Evolutionary conservation across 2,113 vertebrate genomes (phyloP).

Genomic region (Labrus mixtus): DNA sequence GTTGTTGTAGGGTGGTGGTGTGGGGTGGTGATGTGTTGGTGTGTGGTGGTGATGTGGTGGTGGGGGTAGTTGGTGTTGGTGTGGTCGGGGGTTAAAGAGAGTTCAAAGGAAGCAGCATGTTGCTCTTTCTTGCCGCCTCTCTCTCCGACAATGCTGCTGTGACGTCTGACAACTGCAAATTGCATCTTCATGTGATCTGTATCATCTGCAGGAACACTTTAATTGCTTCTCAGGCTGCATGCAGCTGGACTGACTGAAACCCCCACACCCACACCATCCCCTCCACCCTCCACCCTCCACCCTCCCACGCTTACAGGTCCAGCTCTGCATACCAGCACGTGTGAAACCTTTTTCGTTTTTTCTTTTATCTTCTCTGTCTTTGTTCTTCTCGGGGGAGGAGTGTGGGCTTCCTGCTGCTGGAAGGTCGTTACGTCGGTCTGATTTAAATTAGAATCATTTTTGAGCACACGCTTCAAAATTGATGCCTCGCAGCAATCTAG

Average conservation of each 20-base stretch:
- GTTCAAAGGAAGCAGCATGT: constrained; percentile 30
- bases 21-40: too few species aligned
- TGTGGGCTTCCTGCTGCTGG: constrained; percentile 34
- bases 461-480: constrained; percentile 66
- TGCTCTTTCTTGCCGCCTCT: not conserved
- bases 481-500: constrained; percentile 76
- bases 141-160: constrained; percentile 11
- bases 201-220: not conserved
- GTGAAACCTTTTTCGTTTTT: constrained; percentile 53
- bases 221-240: constrained; percentile 10
- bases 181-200: constrained; percentile 21
- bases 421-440: constrained; percentile 61
- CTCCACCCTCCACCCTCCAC: not conserved
- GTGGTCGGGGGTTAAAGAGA: not conserved
- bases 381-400: constrained; percentile 59
- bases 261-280: constrained; percentile 19
- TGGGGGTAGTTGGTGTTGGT: too few species aligned
- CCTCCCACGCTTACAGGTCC: constrained; percentile 2
- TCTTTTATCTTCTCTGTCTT: constrained; percentile 62
- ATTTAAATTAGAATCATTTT: constrained; percentile 79
- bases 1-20: too few species aligned
- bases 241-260: not conserved
- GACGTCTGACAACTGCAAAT: constrained; percentile 22
- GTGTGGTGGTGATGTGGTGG: too few species aligned
- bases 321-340: constrained; percentile 35